phyloP scores from a whole-genome alignment of 2,797 vertebrate species.

The Ctenopoma kingsleyae region DNA sequence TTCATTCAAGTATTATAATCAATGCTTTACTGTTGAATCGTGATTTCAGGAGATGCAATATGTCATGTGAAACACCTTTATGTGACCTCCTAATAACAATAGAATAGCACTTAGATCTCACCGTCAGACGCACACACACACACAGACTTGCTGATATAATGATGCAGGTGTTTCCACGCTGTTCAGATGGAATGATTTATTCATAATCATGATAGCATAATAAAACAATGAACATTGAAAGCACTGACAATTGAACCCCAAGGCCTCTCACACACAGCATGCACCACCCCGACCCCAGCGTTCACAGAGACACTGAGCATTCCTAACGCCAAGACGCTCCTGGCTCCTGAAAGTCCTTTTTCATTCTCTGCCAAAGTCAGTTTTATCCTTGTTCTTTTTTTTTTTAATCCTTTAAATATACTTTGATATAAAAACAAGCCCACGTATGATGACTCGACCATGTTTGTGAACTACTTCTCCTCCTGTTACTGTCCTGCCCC shows the following conservation, averaged over 20 bases:
- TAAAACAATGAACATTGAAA: conserved; percentile 88
- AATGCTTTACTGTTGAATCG: background rate
- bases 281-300: conserved; percentile 73
- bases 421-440: conserved; percentile 88
- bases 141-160: conserved; percentile 22
- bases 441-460: conserved; percentile 77
- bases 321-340: conserved; percentile 46
- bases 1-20: background rate
- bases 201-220: conserved; percentile 86
- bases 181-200: conserved; percentile 90
- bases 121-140: background rate
- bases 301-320: conserved; percentile 67
- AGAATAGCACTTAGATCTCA: background rate
- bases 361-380: conserved; percentile 55
- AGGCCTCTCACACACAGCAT: conserved; percentile 83
- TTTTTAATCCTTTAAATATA: conserved; percentile 84
- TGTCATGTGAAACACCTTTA: background rate
- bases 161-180: conserved; percentile 51
- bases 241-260: conserved; percentile 85
- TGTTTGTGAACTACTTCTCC: conserved; percentile 71
- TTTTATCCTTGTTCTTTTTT: conserved; percentile 61
- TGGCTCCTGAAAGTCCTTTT: conserved; percentile 49
- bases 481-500: conserved; percentile 35
- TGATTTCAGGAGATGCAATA: too few relatives aligned
- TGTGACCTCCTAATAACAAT: background rate